Evolutionary conservation across 2,113 vertebrate species (phyloP), one percentile per base, ranked within the genome.

Genomic region (Notarius lentiginosus): DNA sequence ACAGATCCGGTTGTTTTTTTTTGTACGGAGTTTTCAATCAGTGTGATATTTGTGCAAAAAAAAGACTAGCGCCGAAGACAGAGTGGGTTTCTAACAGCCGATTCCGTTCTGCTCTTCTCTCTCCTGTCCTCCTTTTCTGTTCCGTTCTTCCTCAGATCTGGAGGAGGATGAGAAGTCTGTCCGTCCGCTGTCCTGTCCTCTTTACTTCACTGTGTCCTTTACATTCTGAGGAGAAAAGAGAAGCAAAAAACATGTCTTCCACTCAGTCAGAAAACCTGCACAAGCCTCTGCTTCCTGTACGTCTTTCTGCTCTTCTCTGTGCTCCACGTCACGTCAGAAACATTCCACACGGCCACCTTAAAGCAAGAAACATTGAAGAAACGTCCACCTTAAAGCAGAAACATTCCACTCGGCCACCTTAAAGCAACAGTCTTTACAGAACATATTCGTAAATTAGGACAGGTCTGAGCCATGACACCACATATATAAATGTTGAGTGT

Each of bases 201-300:
- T 87, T 83, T 77, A 68, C 89, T 90, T 82, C 91, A 88, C 91
- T 92, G 90, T 92, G 90, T 91, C 89, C 90, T 89, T 85, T 92
- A 90, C 30, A 68, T 66, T 92, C 91, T 87, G 90, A 92, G 88
- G 86, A 90, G 89, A 91, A 90, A n/a, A 87, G 81, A 81, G 82
- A 83, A 70, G 66, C 8, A 11, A 53, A 15, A 90, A 88, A 87
- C 77, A 93, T 75, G 91, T 95, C 94, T 95, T 95, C 93, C 94
- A 91, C 85, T 92, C 79, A n/a, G 85, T 88, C 86, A 83, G 84
- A 88, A 73, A 60, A 82, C 85, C 68, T 88, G 88, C 70, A 88
- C 87, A n/a, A 70, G 81, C 88, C 73, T 56, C 85, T 79, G 47
- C 86, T 75, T 49, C 80, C 61, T 73, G 53, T 84, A 34, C 18